Percentiles rank a stretch among this genome's conserved stretches.
phyloP scores from a whole-genome alignment of 2,888 invertebrate species.

The Melanostoma mellinum region DNA sequence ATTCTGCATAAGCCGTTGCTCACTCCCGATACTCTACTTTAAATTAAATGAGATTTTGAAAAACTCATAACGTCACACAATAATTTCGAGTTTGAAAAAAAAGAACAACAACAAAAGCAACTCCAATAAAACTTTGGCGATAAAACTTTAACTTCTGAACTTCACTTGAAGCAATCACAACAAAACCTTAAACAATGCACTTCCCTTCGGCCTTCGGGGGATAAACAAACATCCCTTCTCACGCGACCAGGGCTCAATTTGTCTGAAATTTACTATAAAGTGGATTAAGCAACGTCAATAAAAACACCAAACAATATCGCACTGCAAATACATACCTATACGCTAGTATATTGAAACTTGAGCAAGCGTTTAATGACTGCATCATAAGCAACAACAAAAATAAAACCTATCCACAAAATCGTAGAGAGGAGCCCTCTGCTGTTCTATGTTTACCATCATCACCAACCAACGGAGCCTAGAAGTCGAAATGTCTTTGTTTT shows the following conservation, averaged over 20 bases:
- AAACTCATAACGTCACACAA: too few relatives aligned
- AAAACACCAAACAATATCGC: slow-evolving; percentile 33
- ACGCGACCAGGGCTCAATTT: slow-evolving; percentile 40
- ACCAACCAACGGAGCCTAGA: slow-evolving; percentile 40
- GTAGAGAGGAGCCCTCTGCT: background rate
- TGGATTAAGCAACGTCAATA: slow-evolving; percentile 59
- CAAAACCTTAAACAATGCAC: slow-evolving; percentile 36
- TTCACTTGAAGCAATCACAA: background rate
- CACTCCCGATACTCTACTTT: too few relatives aligned
- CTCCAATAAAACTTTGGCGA: too few relatives aligned
- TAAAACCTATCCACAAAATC: slow-evolving; percentile 33
- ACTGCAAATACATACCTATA: too few relatives aligned
- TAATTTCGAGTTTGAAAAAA: too few relatives aligned
- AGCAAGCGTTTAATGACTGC: slow-evolving; percentile 60
- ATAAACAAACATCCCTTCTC: slow-evolving; percentile 16
- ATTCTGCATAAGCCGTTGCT: too few relatives aligned
- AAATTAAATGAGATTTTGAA: too few relatives aligned
- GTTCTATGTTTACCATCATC: slow-evolving; percentile 1
- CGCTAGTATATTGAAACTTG: slow-evolving; percentile 34
- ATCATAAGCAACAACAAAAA: slow-evolving; percentile 55
- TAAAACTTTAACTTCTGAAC: too few relatives aligned
- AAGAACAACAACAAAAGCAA: too few relatives aligned
- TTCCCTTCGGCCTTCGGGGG: background rate
- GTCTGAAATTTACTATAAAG: slow-evolving; percentile 46
- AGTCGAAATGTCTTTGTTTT: slow-evolving; percentile 70